Evolutionary conservation across 2,113 vertebrate genomes (phyloP).

Genomic region (Rafetus swinhoei): DNA sequence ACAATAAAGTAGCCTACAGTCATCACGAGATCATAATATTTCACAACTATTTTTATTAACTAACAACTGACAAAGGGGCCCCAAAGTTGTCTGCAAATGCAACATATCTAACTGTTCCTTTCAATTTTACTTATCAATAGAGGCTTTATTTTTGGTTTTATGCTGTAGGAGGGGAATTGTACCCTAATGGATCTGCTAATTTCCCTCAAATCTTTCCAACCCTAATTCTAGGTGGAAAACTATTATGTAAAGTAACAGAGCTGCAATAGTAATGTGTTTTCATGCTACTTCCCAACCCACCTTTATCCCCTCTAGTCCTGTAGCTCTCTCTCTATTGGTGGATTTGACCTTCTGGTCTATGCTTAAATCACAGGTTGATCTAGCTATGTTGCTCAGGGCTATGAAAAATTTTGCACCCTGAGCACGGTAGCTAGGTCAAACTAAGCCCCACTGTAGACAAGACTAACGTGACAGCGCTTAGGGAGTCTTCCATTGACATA

Average conservation of each 20-base stretch:
- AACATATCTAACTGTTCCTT: neutral
- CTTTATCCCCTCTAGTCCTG: neutral
- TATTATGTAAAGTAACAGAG: conserved; percentile 55
- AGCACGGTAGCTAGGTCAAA: neutral
- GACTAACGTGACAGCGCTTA: neutral
- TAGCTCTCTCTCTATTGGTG: neutral
- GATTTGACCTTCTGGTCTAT: neutral
- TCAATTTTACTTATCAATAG: neutral
- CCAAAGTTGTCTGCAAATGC: neutral
- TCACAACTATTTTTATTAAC: neutral
- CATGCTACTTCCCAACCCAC: conserved; percentile 26
- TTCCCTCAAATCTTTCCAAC: conserved; percentile 41
- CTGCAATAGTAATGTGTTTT: conserved; percentile 3
- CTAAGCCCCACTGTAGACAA: neutral
- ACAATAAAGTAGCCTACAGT: neutral
- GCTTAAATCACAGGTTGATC: neutral
- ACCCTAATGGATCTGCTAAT: conserved; percentile 57
- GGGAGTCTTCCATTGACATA: neutral
- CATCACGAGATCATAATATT: neutral
- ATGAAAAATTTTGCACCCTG: neutral
- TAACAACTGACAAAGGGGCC: neutral
- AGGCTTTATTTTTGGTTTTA: conserved; percentile 37
- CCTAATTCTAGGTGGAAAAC: conserved; percentile 33
- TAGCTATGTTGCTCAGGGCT: neutral
- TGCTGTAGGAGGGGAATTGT: conserved; percentile 41